A percentile compares a stretch with the other conserved stretches of the same genome.
These are phyloP conservation scores for Diorhabda sublineata DNA, from an alignment of 1,140 invertebrate species.

Conservation along the genomic window DNA sequence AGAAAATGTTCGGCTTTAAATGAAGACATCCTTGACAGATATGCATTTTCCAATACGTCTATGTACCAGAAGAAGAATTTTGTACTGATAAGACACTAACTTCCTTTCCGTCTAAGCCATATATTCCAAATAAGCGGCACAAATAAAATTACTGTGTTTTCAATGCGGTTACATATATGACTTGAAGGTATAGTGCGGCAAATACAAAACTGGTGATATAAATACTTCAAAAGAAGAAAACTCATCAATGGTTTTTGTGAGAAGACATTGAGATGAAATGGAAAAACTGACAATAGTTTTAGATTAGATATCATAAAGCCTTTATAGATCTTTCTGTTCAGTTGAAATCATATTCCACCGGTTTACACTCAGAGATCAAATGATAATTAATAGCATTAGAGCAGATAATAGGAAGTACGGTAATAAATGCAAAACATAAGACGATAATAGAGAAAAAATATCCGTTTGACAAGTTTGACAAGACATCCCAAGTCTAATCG, in stretches of 20 bases:
- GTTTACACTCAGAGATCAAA: background rate
- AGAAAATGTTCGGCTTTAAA: constrained; percentile 29
- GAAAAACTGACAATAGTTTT: background rate
- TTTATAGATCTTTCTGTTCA: background rate
- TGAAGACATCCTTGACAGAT: constrained; percentile 12
- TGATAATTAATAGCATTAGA: background rate
- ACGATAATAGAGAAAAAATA: background rate
- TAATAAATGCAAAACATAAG: background rate
- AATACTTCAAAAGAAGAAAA: background rate
- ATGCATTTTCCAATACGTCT: background rate
- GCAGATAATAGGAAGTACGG: background rate
- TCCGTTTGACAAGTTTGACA: background rate
- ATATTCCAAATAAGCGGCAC: background rate
- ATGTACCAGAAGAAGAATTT: background rate
- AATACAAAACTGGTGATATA: background rate
- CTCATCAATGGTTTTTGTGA: background rate
- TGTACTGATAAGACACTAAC: background rate
- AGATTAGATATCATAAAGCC: background rate
- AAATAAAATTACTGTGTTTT: background rate
- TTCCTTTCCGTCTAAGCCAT: background rate
- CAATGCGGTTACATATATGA: background rate
- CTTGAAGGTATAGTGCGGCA: background rate
- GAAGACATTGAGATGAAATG: background rate
- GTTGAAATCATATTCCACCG: background rate
- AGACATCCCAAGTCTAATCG: background rate